phyloP scores from a whole-genome alignment of 2,888 invertebrate genomes.

The Coleophora deauratella region DNA sequence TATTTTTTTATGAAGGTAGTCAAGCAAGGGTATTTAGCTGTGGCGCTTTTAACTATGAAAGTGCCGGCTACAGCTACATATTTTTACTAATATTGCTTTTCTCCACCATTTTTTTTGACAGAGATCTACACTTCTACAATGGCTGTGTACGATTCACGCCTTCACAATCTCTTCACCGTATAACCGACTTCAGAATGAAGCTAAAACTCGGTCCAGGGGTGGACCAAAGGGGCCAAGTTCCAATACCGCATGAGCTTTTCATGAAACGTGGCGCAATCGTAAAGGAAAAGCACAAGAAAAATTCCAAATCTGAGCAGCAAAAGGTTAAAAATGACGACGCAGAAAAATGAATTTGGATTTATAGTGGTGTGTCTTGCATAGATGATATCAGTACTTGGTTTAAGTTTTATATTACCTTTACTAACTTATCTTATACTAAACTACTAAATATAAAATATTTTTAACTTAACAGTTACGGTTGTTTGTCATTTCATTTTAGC shows the following conservation, averaged over 20 bases:
- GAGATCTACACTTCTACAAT: constrained; percentile 30
- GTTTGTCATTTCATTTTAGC: too few relatives aligned
- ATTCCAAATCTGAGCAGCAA: too few relatives aligned
- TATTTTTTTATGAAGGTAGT: too few relatives aligned
- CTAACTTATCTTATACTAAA: not conserved
- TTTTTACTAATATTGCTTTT: not conserved
- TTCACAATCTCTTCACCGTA: constrained; percentile 21
- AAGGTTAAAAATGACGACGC: too few relatives aligned
- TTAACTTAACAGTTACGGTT: too few relatives aligned
- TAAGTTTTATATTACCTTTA: too few relatives aligned
- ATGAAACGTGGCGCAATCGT: not conserved
- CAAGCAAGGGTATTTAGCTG: too few relatives aligned
- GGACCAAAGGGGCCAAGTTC: constrained; percentile 14
- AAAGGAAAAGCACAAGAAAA: too few relatives aligned
- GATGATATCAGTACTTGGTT: too few relatives aligned
- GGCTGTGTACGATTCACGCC: constrained; percentile 19
- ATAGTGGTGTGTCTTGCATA: too few relatives aligned
- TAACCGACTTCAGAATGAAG: constrained; percentile 24
- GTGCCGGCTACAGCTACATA: not conserved
- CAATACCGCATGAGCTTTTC: not conserved
- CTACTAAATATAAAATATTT: not conserved
- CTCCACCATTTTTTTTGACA: constrained; percentile 9
- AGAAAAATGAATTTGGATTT: too few relatives aligned
- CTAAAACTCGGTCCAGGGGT: constrained; percentile 29
- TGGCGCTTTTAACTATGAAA: too few relatives aligned